Conservation (phyloP, 2,113 vertebrate species). For the Callorhinus ursinus region DNA sequence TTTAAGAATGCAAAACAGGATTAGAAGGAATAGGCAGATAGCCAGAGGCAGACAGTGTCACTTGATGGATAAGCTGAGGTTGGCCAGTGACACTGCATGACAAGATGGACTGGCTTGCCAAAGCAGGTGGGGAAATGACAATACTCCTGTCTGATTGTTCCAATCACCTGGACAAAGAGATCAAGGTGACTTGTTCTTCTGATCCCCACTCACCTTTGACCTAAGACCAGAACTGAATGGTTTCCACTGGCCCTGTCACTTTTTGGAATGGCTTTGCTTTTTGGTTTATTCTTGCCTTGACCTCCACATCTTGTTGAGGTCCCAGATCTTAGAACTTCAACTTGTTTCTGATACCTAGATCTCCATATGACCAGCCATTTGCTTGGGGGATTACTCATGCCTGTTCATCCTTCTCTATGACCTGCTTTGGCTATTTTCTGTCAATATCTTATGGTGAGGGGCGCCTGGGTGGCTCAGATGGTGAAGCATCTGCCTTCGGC, state of each 20-base stretch:
- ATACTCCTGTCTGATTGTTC: neutral
- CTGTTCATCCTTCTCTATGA: conserved; percentile 2
- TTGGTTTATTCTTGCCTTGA: conserved; percentile 33
- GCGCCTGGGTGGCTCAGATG: too few relatives aligned
- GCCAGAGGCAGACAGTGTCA: neutral
- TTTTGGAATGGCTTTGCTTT: conserved; percentile 38
- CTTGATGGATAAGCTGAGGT: neutral
- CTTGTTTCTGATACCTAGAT: conserved; percentile 29
- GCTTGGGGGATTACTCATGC: neutral
- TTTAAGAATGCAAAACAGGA: conserved; percentile 22
- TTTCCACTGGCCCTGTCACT: neutral
- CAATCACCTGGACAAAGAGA: neutral
- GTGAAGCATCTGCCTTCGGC: too few relatives aligned
- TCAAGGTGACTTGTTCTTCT: neutral
- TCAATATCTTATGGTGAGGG: conserved; percentile 30
- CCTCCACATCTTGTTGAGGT: neutral
- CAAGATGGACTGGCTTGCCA: neutral
- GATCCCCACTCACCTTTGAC: neutral
- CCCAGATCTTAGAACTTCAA: conserved; percentile 30
- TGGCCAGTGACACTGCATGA: neutral
- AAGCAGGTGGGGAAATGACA: neutral
- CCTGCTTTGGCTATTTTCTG: conserved; percentile 42
- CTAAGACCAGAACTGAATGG: neutral
- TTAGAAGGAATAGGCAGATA: conserved; percentile 33
- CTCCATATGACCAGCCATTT: neutral